phyloP scores from a whole-genome alignment of 1,140 invertebrate genomes.

The Scaptomyza graminum region DNA sequence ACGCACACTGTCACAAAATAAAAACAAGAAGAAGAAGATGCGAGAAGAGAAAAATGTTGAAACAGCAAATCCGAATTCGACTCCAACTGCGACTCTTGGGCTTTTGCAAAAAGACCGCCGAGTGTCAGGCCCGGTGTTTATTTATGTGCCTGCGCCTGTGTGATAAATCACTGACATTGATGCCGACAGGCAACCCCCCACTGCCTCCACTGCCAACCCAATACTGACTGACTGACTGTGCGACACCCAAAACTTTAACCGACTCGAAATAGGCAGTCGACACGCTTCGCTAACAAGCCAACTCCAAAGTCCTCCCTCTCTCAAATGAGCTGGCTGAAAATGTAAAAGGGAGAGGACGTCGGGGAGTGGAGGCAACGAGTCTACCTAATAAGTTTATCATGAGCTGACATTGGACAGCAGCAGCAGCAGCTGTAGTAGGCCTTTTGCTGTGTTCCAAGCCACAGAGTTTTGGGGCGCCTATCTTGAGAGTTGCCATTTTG shows the following conservation, averaged over 20 bases:
- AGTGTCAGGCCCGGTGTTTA: conserved; percentile 68
- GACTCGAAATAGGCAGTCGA: conserved; percentile 57
- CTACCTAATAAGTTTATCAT: conserved; percentile 72
- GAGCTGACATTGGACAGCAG: conserved; percentile 46
- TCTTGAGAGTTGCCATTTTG: conserved; percentile 44
- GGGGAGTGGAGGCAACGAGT: conserved; percentile 14
- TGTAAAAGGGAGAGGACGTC: too few relatives aligned
- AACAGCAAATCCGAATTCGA: conserved; percentile 49
- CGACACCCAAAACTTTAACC: conserved; percentile 60
- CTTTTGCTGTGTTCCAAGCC: conserved; percentile 15
- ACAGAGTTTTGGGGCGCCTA: conserved; percentile 51
- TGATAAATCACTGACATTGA: conserved; percentile 81
- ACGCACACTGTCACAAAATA: conserved; percentile 72
- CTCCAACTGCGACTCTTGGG: conserved; percentile 31
- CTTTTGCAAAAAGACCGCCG: conserved; percentile 17
- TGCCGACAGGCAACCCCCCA: conserved; percentile 55
- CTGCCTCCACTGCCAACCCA: neutral
- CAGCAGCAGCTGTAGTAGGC: neutral
- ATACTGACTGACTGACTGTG: conserved; percentile 1
- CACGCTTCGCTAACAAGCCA: conserved; percentile 59
- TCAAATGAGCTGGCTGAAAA: neutral
- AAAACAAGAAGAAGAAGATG: conserved; percentile 34
- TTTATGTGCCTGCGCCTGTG: conserved; percentile 75
- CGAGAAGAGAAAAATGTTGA: neutral
- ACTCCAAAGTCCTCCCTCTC: neutral